Evolutionary conservation across 2,888 invertebrate species (phyloP).

Genomic region (Zele albiditarsus): DNA sequence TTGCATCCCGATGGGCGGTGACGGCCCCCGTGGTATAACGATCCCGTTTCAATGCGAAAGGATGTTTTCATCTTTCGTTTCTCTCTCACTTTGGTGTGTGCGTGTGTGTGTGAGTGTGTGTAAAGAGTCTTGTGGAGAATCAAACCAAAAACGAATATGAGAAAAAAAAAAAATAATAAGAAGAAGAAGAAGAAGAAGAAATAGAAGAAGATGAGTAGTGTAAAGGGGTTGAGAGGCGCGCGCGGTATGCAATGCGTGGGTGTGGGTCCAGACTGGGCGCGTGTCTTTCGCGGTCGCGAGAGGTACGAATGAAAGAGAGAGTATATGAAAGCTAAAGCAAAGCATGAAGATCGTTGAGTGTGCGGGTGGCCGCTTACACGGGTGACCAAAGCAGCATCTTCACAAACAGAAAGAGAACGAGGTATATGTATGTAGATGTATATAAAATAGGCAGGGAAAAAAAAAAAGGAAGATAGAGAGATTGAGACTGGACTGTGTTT

Average conservation of each 20-base stretch:
- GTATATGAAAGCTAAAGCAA: slow-evolving; percentile 3
- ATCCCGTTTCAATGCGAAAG: slow-evolving; percentile 43
- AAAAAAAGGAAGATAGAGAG: not conserved
- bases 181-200: slow-evolving; percentile 23
- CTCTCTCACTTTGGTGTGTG: slow-evolving; percentile 19
- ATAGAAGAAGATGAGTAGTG: slow-evolving; percentile 12
- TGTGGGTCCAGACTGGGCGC: slow-evolving; percentile 59
- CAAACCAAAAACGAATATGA: not conserved
- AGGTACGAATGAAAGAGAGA: slow-evolving; percentile 16
- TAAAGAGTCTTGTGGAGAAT: slow-evolving; percentile 14
- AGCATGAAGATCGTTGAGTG: slow-evolving; percentile 31
- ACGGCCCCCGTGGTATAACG: slow-evolving; percentile 46
- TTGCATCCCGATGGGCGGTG: slow-evolving; percentile 41
- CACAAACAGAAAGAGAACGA: slow-evolving; percentile 5
- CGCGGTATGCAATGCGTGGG: slow-evolving; percentile 63
- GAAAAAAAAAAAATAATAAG: not conserved
- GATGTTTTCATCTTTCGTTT: slow-evolving; percentile 25
- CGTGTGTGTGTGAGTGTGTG: not conserved
- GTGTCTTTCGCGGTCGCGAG: slow-evolving; percentile 46
- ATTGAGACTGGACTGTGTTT: slow-evolving; percentile 25
- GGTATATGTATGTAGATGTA: not conserved
- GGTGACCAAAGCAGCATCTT: slow-evolving; percentile 16
- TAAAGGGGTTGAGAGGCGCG: slow-evolving; percentile 59
- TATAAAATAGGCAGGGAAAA: not conserved
- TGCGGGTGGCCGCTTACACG: slow-evolving; percentile 40